Base-by-base conservation (phyloP, 1,140 invertebrate genomes). In the Ptiloglossa arizonensis region DNA sequence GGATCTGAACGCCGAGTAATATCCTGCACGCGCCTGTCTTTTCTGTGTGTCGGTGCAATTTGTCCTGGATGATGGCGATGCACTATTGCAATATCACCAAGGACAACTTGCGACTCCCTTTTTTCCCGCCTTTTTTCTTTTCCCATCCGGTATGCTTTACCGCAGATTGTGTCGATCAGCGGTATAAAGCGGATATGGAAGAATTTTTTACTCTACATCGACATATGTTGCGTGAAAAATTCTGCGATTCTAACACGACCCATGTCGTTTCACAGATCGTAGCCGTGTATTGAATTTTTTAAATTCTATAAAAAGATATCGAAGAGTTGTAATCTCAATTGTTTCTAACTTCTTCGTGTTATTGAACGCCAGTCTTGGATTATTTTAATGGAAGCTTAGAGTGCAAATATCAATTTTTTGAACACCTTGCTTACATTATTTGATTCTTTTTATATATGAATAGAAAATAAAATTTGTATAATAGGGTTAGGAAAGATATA, bases 81-180 rank as follows among this genome's bases (percentile, higher is more conserved):
- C 69, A 44, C 63, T 81, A 79, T 76, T 81, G 76, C 80, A 62
- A 78, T 81, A 72, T 79, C 76, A 50, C 76, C 74, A 81, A 81
- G 74, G 67, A 72, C 66, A 78, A 66, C 74, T 59, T 59, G 27
- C 32, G 68, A 77, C 63, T 72, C 27, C 44, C 38, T 63, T 64
- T 62, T 71, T 70, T 22, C 27, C 32, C 41, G n/a, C 19, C 27
- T 46, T 32, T 54, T 56, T 35, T 73, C 59, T 29, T 38, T 38
- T 17, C 13, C 13, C 44, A 70, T 66, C 68, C 63, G 35, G 46
- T 15, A 15, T 8, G 27, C 62, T 24, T 74, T 59, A 54, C 35
- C 22, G 32, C 27, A 60, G 15, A 22, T 27, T 22, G 32, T 54
- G 41, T 68, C 70, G 54, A 32, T 75, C 62, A 60, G 17, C 66